These are phyloP conservation scores for Dysidea cf. avara DNA, from an alignment of 37 sponge, comb jelly and placozoan genomes.

Conservation along the genomic window DNA sequence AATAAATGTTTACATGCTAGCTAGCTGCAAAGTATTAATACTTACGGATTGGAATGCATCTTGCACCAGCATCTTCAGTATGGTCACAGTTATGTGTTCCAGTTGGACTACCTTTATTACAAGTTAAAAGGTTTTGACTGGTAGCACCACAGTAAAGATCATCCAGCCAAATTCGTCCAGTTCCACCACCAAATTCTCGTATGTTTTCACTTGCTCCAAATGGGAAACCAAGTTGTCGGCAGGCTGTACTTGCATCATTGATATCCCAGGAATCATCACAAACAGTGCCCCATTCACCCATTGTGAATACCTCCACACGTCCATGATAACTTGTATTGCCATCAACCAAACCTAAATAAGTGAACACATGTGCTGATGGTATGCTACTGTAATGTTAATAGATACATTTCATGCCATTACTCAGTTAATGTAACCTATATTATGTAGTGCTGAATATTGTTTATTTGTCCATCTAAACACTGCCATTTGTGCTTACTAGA, in stretches of 20 bases:
- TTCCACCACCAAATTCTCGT: constrained; percentile 4
- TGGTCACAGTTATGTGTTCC: no score
- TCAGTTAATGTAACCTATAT: no score
- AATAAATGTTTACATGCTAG: not conserved
- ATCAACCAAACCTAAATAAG: not conserved
- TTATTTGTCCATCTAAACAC: no score
- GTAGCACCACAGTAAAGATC: constrained; percentile 20
- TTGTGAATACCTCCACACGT: constrained; percentile 9
- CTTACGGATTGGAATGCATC: no score
- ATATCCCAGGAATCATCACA: not conserved
- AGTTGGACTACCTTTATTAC: not conserved
- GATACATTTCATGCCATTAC: no score
- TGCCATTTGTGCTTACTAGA: no score
- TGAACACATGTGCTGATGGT: no score
- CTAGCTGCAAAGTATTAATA: no score
- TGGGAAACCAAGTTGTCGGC: constrained; percentile 7
- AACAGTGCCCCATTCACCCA: constrained; percentile 11
- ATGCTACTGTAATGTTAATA: no score
- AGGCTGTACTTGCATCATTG: constrained; percentile 10
- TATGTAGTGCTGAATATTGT: no score
- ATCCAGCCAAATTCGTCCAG: constrained; percentile 9
- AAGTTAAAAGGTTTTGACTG: constrained; percentile 3
- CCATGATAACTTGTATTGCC: not conserved
- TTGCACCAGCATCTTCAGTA: no score
- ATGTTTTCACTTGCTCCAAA: not conserved